phyloP scores from a whole-genome alignment of 2,888 invertebrate species.

The Andrena hattorfiana region DNA sequence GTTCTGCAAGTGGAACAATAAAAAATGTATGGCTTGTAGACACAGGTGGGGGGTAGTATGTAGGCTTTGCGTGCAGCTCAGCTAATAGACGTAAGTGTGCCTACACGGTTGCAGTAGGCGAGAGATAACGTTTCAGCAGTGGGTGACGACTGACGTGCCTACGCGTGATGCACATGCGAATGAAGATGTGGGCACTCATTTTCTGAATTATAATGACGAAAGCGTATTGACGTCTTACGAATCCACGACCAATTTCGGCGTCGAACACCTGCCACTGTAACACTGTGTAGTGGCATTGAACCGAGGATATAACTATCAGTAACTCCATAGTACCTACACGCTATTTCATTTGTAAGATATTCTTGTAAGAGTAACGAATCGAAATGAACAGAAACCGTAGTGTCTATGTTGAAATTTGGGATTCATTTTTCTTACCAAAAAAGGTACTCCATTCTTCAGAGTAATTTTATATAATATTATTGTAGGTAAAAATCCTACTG shows the following conservation, averaged over 20 bases:
- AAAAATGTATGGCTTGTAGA: slow-evolving; percentile 22
- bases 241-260: slow-evolving; percentile 27
- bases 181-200: slow-evolving; percentile 39
- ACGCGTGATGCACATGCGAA: slow-evolving; percentile 51
- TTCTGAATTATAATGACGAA: slow-evolving; percentile 27
- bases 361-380: too few relatives aligned
- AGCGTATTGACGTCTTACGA: slow-evolving; percentile 1
- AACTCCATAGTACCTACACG: neutral
- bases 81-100: slow-evolving; percentile 64
- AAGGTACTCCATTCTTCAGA: too few relatives aligned
- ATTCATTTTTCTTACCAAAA: too few relatives aligned
- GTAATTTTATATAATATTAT: too few relatives aligned
- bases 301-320: neutral
- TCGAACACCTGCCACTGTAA: slow-evolving; percentile 3
- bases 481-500: too few relatives aligned
- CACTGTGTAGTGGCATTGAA: slow-evolving; percentile 2
- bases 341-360: neutral
- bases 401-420: too few relatives aligned
- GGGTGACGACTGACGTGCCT: slow-evolving; percentile 39
- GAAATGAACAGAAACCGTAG: too few relatives aligned
- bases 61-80: slow-evolving; percentile 35
- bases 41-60: neutral
- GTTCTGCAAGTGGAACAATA: slow-evolving; percentile 19
- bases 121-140: slow-evolving; percentile 45
- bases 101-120: slow-evolving; percentile 50